Base-by-base conservation (phyloP, 2,797 vertebrate genomes). In the Synanceia verrucosa region DNA sequence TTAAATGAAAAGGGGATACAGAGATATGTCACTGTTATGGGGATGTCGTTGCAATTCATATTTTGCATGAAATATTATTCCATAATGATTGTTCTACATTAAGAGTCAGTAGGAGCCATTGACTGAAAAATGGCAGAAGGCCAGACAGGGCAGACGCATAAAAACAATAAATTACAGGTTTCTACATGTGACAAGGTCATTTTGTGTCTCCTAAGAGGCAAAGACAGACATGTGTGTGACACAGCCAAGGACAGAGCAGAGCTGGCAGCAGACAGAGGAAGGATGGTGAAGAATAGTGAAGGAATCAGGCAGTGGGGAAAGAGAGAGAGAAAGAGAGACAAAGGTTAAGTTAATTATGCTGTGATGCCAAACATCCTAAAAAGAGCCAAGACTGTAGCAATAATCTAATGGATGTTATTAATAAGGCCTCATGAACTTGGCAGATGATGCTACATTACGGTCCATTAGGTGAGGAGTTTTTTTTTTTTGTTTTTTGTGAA, bases 341-440 rank as follows among this genome's bases (percentile, higher is more conserved):
- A 86, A 86, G 82, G 84, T 89, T 82, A 83, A 85, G 53, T 80
- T 84, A 63, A 89, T 87, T 86, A 68, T 41, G 60, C 70, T 34
- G 19, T 12, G 28, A 81, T 70, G 77, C 65, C 77, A 82, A 84
- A 89, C 64, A 53, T 82, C 74, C 81, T 65, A 64, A 53, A 82
- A 69, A 76, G 48, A 65, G 77, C 75, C 81, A 77, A 65, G 50
- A 37, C 13, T 44, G 41, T 6, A 39, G 65, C 47, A 86, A 85
- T 85, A 76, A 83, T 76, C 63, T 82, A 88, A 89, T 88, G 78
- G 81, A 78, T 37, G 6, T 9, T 62, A 67, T 59, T 74, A 78
- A 66, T 71, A 29, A 62, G 21, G 41, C 21, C 43, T 31, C 3
- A 53, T 82, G 33, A 65, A 67, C 9, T 18, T 47, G 37, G 50